Conservation (phyloP, 2,113 vertebrate genomes). For the Lamprologus sp. region DNA sequence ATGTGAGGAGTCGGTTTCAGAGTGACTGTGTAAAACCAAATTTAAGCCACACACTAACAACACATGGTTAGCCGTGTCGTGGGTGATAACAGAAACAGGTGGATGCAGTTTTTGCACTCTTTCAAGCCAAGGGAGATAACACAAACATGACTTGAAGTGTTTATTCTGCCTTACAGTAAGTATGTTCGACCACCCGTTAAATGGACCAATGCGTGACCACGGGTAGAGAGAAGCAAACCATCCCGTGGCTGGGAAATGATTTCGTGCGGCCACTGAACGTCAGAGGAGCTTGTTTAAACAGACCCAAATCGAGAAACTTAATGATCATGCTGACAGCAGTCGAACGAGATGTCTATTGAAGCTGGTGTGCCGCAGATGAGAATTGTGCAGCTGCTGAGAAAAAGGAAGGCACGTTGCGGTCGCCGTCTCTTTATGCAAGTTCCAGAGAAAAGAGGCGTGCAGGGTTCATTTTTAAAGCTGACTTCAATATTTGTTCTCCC, state of each 20-base stretch:
- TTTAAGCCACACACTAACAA: neutral
- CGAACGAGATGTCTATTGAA: constrained; percentile 50
- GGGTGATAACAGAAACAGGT: constrained; percentile 28
- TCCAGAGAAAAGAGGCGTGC: constrained; percentile 25
- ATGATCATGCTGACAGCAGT: constrained; percentile 61
- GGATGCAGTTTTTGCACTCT: neutral
- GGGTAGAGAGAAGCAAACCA: constrained; percentile 19
- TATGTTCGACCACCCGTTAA: constrained; percentile 47
- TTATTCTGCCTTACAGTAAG: constrained; percentile 34
- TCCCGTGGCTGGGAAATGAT: constrained; percentile 7
- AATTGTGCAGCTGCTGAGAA: constrained; percentile 16
- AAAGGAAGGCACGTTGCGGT: constrained; percentile 43
- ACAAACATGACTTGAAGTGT: constrained; percentile 29
- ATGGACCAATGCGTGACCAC: constrained; percentile 27
- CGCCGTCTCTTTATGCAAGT: constrained; percentile 28
- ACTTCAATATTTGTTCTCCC: constrained; percentile 35
- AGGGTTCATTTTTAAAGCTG: constrained; percentile 24
- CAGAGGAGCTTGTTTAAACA: constrained; percentile 56
- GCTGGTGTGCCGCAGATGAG: constrained; percentile 35
- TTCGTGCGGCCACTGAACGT: constrained; percentile 38
- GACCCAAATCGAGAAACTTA: constrained; percentile 53
- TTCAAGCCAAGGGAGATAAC: constrained; percentile 1
- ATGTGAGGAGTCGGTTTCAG: neutral
- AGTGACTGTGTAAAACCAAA: neutral
- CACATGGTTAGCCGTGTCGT: neutral